Percentiles rank a stretch among this genome's conserved stretches.
Evolutionary conservation across 2,113 vertebrate genomes (phyloP).

Genomic region (Syngnathus floridae): DNA sequence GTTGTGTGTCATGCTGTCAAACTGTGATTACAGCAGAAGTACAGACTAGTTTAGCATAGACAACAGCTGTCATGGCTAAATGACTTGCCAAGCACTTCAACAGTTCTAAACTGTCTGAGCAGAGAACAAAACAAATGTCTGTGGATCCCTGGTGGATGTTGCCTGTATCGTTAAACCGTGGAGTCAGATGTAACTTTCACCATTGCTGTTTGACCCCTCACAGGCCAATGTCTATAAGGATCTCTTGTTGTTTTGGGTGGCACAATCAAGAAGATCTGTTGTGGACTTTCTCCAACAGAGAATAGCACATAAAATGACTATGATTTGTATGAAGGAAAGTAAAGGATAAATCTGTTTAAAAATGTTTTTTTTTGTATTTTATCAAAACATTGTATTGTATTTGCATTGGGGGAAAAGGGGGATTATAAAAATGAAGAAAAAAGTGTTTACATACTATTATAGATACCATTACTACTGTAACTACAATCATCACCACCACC

Average conservation of each 20-base stretch:
- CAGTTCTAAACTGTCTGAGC: slow-evolving; percentile 33
- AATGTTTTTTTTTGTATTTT: slow-evolving; percentile 70
- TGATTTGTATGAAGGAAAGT: slow-evolving; percentile 49
- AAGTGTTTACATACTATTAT: slow-evolving; percentile 90
- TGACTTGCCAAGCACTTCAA: slow-evolving; percentile 30
- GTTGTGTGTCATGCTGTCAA: slow-evolving; percentile 26
- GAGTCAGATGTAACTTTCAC: slow-evolving; percentile 16
- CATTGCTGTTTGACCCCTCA: slow-evolving; percentile 7
- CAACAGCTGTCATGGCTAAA: background rate
- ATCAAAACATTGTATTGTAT: slow-evolving; percentile 79
- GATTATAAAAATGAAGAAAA: slow-evolving; percentile 75
- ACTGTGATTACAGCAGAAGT: slow-evolving; percentile 37
- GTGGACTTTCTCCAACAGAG: slow-evolving; percentile 58
- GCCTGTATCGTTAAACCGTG: slow-evolving; percentile 14
- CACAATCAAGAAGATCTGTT: slow-evolving; percentile 30
- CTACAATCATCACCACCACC: slow-evolving; percentile 42
- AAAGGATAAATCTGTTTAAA: slow-evolving; percentile 35
- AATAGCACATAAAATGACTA: slow-evolving; percentile 50
- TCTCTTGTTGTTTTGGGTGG: slow-evolving; percentile 24
- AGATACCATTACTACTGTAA: slow-evolving; percentile 81
- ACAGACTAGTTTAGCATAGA: slow-evolving; percentile 22
- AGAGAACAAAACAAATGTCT: slow-evolving; percentile 13
- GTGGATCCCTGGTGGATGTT: slow-evolving; percentile 13
- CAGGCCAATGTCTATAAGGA: slow-evolving; percentile 26
- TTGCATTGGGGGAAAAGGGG: slow-evolving; percentile 75